phyloP scores from a whole-genome alignment of 2,113 vertebrate genomes.

The Ictalurus punctatus region DNA sequence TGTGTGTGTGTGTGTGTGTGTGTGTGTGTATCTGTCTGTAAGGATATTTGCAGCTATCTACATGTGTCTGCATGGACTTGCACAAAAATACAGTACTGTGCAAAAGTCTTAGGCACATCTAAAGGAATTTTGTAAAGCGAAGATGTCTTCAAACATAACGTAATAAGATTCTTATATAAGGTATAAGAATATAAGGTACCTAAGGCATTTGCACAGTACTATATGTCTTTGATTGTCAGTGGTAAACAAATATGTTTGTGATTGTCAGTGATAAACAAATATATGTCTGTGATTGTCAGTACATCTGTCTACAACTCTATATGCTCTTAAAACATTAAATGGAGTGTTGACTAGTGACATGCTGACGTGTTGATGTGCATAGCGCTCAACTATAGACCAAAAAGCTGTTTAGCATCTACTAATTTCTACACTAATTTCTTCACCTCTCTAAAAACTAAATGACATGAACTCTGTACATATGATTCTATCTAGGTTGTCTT shows the following conservation, averaged over 20 bases:
- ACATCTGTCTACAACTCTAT: slow-evolving; percentile 25
- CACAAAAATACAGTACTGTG: slow-evolving; percentile 5
- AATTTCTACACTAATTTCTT: neutral
- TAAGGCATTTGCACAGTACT: slow-evolving; percentile 6
- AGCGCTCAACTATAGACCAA: neutral
- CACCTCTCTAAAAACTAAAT: slow-evolving; percentile 5
- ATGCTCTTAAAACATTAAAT: neutral
- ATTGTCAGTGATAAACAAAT: slow-evolving; percentile 21
- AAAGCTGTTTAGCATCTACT: neutral
- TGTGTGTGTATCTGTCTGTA: slow-evolving; percentile 61
- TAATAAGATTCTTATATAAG: neutral
- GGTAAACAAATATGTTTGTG: slow-evolving; percentile 2
- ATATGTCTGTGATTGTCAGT: slow-evolving; percentile 9
- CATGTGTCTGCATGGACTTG: neutral
- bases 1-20: slow-evolving; percentile 54
- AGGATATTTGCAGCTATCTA: neutral
- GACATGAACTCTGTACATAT: slow-evolving; percentile 1
- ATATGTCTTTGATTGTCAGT: slow-evolving; percentile 11
- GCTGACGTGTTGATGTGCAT: neutral
- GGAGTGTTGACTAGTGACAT: neutral
- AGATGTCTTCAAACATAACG: neutral
- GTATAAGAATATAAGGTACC: neutral
- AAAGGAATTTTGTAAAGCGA: neutral
- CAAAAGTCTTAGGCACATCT: neutral
- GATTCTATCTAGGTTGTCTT: neutral